Evolutionary conservation across 2,888 invertebrate genomes (phyloP), one percentile per base, ranked within the genome.

Genomic region (Himalopsyche kuldschensis): DNA sequence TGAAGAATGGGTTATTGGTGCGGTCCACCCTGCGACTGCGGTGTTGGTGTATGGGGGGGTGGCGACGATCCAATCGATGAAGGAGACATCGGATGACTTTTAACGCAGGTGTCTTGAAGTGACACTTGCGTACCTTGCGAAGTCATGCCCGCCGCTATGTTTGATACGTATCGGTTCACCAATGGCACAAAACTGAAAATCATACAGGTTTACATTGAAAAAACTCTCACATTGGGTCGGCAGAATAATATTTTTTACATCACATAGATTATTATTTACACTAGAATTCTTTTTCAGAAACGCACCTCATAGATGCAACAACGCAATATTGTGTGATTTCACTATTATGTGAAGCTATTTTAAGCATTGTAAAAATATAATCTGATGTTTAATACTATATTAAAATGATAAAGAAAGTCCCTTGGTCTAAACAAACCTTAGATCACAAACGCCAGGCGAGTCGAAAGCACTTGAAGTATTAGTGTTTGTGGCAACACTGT

Each of bases 71-170:
- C 91, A 87, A 92, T 92, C 85, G 92, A 92, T 87, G 92, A 92
- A 32, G 92, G 92, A 85, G 92, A 92, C 91, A 92, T 90, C 81
- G 86, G 86, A 48, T 86, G 86, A 20, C 80, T 31, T 87, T 92
- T 92, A 88, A 89, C 90, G 79, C 89, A 88, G 11, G 91, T 90
- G 87, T 92, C 92, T 87, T 91, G 91, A 90, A 92, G 90, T 10
- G 92, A 91, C 86, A 92, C 91, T 88, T 92, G 92, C 32, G 92
- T 92, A 87, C 92, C 92, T 87, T 92, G 92, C 3, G 92, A 92
- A 82, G 92, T 92, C 91, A 92, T 91, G 27, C 86, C 84, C 4
- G 83, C 82, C n/a, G 79, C 82, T 75, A 86, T 85, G 32, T 85
- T 80, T 30, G 82, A 81, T 41, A 81, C 82, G 88, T 92, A 92